A percentile compares a stretch with the other conserved stretches of the same genome.
Evolutionary conservation across 2,113 vertebrate species (phyloP).

Genomic region (Nesoenas mayeri): DNA sequence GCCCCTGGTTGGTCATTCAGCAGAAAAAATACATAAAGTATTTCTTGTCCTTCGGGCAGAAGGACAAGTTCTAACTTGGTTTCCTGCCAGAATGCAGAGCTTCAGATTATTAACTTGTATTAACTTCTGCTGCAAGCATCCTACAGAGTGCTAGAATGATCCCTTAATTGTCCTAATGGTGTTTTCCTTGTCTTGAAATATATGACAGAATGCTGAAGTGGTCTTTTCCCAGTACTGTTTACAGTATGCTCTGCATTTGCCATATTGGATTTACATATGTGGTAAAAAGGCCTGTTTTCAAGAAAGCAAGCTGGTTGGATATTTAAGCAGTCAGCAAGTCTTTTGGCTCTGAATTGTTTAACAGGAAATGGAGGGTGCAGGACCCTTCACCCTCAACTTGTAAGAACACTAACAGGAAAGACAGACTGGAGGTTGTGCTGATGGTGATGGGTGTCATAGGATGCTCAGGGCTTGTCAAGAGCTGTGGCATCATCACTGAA

Average conservation of each 20-base stretch:
- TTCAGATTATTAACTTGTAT: not conserved
- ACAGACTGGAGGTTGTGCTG: not conserved
- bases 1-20: not conserved
- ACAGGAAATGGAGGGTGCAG: not conserved
- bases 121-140: not conserved
- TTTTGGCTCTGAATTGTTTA: not conserved
- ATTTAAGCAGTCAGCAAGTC: not conserved
- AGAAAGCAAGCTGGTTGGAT: not conserved
- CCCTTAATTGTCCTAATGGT: not conserved
- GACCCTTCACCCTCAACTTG: not conserved
- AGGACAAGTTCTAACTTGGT: not conserved
- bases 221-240: not conserved
- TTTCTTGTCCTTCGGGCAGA: not conserved
- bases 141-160: not conserved
- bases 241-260: not conserved
- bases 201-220: not conserved
- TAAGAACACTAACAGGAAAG: not conserved
- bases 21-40: not conserved
- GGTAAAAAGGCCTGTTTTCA: not conserved
- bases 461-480: not conserved
- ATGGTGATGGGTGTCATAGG: not conserved
- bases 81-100: not conserved
- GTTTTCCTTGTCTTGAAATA: not conserved
- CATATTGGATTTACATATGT: not conserved
- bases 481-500: fast-evolving